Evolutionary conservation across 1,140 invertebrate genomes (phyloP).

Genomic region (Heliothis virescens): DNA sequence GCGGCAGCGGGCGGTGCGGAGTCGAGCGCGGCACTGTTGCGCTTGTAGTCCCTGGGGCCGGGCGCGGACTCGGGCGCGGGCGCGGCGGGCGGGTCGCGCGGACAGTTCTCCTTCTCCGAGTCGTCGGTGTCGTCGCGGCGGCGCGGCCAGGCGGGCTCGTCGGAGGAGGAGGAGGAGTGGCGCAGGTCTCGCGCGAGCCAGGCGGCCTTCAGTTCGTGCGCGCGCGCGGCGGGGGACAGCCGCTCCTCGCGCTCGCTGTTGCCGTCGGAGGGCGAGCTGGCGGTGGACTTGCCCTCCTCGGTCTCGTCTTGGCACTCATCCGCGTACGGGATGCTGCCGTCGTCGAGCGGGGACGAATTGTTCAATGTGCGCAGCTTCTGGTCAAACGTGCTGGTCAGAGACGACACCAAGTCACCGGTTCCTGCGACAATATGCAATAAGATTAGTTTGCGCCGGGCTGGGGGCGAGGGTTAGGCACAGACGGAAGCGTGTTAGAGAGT

Average conservation of each 20-base stretch:
- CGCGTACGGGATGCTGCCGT: conserved; percentile 84
- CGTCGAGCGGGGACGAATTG: conserved; percentile 84
- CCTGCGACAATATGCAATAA: conserved; percentile 68
- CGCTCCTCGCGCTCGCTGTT: conserved; percentile 52
- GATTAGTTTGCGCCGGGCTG: conserved; percentile 20
- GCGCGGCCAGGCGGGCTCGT: conserved; percentile 68
- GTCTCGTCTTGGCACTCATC: conserved; percentile 80
- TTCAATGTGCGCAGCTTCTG: conserved; percentile 87
- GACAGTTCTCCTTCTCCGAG: conserved; percentile 80
- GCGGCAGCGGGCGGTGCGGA: conserved; percentile 47
- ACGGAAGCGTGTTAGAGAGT: conserved; percentile 73
- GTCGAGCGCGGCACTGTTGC: conserved; percentile 66
- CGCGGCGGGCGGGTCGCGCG: conserved; percentile 68
- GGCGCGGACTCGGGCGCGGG: conserved; percentile 51
- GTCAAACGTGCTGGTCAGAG: conserved; percentile 89
- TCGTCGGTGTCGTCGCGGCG: conserved; percentile 64
- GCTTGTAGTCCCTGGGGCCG: conserved; percentile 60
- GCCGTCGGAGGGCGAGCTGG: conserved; percentile 64
- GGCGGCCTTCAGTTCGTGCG: conserved; percentile 76
- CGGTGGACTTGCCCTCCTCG: conserved; percentile 75
- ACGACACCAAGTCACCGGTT: conserved; percentile 88
- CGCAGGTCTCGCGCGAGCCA: conserved; percentile 74
- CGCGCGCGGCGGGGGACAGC: conserved; percentile 69
- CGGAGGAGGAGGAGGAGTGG: conserved; percentile 70
- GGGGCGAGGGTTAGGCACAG: conserved; percentile 55